Base-by-base conservation (phyloP, 2,113 vertebrate species). In the Cyanoramphus novaezelandiae region DNA sequence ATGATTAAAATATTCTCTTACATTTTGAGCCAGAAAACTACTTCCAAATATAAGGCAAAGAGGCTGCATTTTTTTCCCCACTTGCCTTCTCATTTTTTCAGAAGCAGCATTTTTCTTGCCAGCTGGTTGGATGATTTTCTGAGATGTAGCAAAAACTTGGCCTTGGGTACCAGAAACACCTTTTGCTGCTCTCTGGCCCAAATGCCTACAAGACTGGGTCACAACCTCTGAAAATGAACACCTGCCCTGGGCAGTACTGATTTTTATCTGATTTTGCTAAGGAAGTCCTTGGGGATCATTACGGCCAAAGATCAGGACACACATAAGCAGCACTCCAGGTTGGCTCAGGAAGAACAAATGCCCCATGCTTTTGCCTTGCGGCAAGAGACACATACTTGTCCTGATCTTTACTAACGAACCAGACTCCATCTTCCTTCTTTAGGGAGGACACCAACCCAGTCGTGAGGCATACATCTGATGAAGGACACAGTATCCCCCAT, bases 301-400 rank as follows among this genome's bases (percentile, higher is more conserved):
- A 27, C 17, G 87, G 62, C 31, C 74, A 75, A 97, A 91, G 52
- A 79, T 75, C 62, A 90, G 41, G 86, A 87, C 52, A 68, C 18
- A 92, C 11, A 86, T 88, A 96, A 79, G 44, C 68, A 93, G 80
- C 33, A 60, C 39, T 82, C 68, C 90, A 97, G 64, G 92, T 7
- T 83, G 72, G 24, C 17, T 33, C 6, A 23, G 65, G 86, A 88
- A 90, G 68, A 95, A 90, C 33, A 88, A 89, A 90, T 39, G 70
- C 69, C 88, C 57, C 29, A 64, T 55, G 76, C 33, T 79, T 90
- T 14, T 81, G 59, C 85, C 50, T 64, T 44, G 50, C 29, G 9
- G 29, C 74, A 92, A 88, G 47, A 68, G 69, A 81, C 77, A 60
- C 43, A 49, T 75, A 64, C 62, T 88, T 33, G 35, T 90, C 44